phyloP scores from a whole-genome alignment of 2,113 vertebrate species.

The Paradisaea rubra region DNA sequence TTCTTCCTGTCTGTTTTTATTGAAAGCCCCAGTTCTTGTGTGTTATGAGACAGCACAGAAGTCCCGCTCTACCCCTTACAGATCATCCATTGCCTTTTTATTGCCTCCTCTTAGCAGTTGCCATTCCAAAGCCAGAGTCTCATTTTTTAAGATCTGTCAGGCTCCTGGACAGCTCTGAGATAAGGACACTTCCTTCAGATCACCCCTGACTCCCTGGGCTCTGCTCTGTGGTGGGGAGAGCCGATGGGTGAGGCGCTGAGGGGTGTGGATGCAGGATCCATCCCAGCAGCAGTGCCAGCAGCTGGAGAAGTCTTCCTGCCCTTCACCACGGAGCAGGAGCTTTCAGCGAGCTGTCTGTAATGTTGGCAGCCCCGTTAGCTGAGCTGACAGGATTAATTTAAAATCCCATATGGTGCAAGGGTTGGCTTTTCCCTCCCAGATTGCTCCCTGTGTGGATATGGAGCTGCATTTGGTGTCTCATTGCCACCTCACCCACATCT shows the following conservation, averaged over 20 bases:
- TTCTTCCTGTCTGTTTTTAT: not conserved
- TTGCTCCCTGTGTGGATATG: not conserved
- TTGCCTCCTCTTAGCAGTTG: not conserved
- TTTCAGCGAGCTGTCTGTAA: not conserved
- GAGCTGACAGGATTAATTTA: constrained; percentile 41
- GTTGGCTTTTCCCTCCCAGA: not conserved
- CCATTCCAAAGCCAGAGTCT: not conserved
- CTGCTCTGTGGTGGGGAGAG: accelerated
- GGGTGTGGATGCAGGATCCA: not conserved
- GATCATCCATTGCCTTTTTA: not conserved
- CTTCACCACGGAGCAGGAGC: not conserved
- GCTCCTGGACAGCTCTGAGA: not conserved
- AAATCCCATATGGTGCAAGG: constrained; percentile 14
- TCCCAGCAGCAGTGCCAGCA: not conserved
- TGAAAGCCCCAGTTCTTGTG: not conserved
- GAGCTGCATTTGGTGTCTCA: accelerated
- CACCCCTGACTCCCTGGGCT: accelerated
- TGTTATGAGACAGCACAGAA: not conserved
- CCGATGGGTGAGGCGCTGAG: accelerated
- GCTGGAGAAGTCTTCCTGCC: not conserved
- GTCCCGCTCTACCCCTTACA: not conserved
- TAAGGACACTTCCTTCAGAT: not conserved
- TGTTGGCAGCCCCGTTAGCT: not conserved
- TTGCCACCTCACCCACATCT: not conserved
- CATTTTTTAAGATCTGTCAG: not conserved